Percentiles rank a stretch among this genome's conserved stretches.
Conservation (phyloP, 2,888 invertebrate genomes). For the Embidobia sp. region DNA sequence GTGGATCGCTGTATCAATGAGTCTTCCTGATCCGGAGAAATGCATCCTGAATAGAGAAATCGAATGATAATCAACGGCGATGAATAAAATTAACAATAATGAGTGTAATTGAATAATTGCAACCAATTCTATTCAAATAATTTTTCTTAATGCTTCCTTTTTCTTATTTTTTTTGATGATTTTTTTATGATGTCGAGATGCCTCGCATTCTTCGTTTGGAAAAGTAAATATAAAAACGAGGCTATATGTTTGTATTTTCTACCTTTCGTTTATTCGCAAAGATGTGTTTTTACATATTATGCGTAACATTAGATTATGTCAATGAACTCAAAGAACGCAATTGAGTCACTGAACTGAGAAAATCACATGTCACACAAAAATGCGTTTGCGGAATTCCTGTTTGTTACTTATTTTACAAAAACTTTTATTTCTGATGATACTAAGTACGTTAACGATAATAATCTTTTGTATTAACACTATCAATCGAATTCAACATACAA, state of each 20-base stretch:
- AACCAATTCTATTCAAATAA: not conserved
- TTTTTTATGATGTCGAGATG: not conserved
- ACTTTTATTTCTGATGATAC: not conserved
- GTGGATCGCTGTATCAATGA: conserved; percentile 67
- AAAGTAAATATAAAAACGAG: not conserved
- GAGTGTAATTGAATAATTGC: conserved; percentile 15
- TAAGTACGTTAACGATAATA: too few species aligned
- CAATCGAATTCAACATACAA: too few species aligned
- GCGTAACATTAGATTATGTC: conserved; percentile 14
- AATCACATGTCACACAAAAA: not conserved
- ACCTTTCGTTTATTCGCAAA: conserved; percentile 14
- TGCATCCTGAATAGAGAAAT: conserved; percentile 69
- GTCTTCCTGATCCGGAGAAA: conserved; percentile 78
- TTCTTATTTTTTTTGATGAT: not conserved
- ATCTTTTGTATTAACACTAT: too few species aligned
- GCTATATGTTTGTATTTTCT: conserved; percentile 1
- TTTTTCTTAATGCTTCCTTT: not conserved
- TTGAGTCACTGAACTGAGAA: conserved; percentile 9
- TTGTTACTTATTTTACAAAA: not conserved
- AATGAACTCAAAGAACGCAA: conserved; percentile 19
- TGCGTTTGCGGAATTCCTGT: not conserved
- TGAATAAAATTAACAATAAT: conserved; percentile 48
- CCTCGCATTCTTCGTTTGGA: not conserved
- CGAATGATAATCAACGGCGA: conserved; percentile 31
- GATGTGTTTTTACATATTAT: conserved; percentile 9